Evolutionary conservation across 2,113 vertebrate species (phyloP), one percentile per base, ranked within the genome.

Genomic region (Ibidorhyncha struthersii): DNA sequence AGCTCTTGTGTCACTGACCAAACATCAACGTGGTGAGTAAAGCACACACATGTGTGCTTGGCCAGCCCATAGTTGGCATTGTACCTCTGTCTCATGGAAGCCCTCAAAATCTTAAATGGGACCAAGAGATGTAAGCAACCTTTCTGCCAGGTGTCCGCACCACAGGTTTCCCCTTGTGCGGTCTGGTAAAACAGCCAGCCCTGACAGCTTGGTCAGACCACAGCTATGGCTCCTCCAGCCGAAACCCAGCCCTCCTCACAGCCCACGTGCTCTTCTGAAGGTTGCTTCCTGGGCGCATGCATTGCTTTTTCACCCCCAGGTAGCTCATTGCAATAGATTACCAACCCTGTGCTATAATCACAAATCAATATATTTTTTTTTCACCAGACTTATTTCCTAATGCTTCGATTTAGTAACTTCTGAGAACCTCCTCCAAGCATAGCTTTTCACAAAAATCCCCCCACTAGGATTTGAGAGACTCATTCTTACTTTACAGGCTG

Each of bases 171-270:
- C 19, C 32, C 22, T 43, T 14, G 29, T 22, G 29, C 6, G 1
- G 45, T 43, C 52, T 45, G 58, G 29, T 47, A 72, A 32, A 82
- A 49, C 4, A 3, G 4, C 18, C 47, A 32, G 6, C 13, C 32
- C 62, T 50, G 30, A 5, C 1, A 2, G 20, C 58, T 40, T 1
- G 0, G 40, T 18, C 12, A 23, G 56, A 34, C 27, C 50, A 19
- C 1, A 2, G 58, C n/a, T 32, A 26, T 0, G 2, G 40, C 27
- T 30, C 10, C 56, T 65, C 27, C 0, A 3, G 65, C 58, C 79
- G 77, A 55, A 74, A 8, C 8, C 16, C 47, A 43, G 30, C 53
- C 19, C 22, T 81, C 69, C 81, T 58, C 1, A 1, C 67, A 90
- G 62, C 76, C 63, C 21, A 2, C 3, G 0, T 1, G 0, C 50